Conservation (phyloP, 2,888 invertebrate genomes). For the Omphaloscelis lunosa region DNA sequence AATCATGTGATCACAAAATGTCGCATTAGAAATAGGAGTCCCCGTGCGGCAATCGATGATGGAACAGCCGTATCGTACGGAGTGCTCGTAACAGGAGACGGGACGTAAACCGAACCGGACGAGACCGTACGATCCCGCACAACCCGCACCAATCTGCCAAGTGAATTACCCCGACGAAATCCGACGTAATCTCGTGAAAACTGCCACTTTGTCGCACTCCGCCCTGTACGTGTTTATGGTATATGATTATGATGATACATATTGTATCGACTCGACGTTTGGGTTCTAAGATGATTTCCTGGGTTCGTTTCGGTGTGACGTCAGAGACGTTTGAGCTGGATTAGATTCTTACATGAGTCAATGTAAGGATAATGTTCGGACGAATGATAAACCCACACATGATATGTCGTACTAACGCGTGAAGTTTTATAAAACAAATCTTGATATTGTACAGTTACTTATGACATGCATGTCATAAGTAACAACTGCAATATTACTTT, state of each 20-base stretch:
- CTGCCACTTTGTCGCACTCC: slow-evolving; percentile 61
- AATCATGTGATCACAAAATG: slow-evolving; percentile 18
- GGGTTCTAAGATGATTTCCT: slow-evolving; percentile 12
- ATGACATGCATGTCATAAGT: neutral
- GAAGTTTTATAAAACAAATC: neutral
- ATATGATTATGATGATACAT: slow-evolving; percentile 53
- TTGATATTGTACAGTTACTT: neutral
- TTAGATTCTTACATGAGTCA: neutral
- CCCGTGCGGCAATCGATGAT: slow-evolving; percentile 61
- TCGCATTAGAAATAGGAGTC: slow-evolving; percentile 31
- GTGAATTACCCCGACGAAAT: slow-evolving; percentile 72
- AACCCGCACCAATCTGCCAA: slow-evolving; percentile 70
- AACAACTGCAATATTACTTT: slow-evolving; percentile 7
- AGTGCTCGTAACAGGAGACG: slow-evolving; percentile 67
- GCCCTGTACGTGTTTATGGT: slow-evolving; percentile 48
- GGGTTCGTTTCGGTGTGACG: neutral
- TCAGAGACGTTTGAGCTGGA: neutral
- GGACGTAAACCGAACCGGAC: slow-evolving; percentile 68
- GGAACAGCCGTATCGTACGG: slow-evolving; percentile 58
- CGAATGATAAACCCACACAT: neutral
- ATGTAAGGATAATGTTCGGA: neutral
- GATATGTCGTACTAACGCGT: no score
- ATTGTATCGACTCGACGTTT: slow-evolving; percentile 43
- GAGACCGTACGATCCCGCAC: slow-evolving; percentile 55
- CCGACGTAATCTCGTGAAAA: slow-evolving; percentile 71